Base-by-base conservation (phyloP, 2,113 vertebrate species). In the Atlantisia rogersi region DNA sequence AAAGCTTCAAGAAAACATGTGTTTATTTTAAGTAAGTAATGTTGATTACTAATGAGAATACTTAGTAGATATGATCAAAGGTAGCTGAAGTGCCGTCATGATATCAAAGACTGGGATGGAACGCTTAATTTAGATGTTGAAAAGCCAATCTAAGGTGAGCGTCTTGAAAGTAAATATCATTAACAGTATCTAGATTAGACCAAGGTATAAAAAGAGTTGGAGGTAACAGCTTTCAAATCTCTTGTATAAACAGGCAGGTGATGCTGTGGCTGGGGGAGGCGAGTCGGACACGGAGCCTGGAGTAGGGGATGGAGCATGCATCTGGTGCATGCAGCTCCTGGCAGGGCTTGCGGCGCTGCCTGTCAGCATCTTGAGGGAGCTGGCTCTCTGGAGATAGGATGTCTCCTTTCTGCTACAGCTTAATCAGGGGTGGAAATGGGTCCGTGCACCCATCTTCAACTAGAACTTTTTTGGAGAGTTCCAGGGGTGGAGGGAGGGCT, bases 11-110 rank as follows among this genome's bases (percentile, higher is more conserved):
- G 96, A 97, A 96, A 96, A 96, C 93, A 97, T 96, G 92, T 96
- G 95, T 96, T 96, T 97, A 97, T 97, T 97, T 97, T 96, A 97
- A 97, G 94, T 96, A 97, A 96, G 95, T 95, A 93, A 97, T 96
- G 94, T 96, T 97, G 95, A 96, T 97, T 96, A 96, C 94, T 96
- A 96, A 96, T 97, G 96, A 95, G 94, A 94, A 95, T 94, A 95
- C 95, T 97, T 96, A 96, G 96, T 95, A 97, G 96, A 97, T 97
- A 97, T 86, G 96, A 97, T 96, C 93, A 97, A 97, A 97, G 96
- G 93, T 96, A 97, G 90, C 93, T 90, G 95, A 91, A 97, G 95
- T 97, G 94, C 96, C 93, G 91, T 97, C 95, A 95, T 96, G 95
- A 96, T 97, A 97, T 96, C 95, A 96, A 97, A 97, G 96, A 94